phyloP scores from a whole-genome alignment of 2,888 invertebrate species.

The Villa cingulata region DNA sequence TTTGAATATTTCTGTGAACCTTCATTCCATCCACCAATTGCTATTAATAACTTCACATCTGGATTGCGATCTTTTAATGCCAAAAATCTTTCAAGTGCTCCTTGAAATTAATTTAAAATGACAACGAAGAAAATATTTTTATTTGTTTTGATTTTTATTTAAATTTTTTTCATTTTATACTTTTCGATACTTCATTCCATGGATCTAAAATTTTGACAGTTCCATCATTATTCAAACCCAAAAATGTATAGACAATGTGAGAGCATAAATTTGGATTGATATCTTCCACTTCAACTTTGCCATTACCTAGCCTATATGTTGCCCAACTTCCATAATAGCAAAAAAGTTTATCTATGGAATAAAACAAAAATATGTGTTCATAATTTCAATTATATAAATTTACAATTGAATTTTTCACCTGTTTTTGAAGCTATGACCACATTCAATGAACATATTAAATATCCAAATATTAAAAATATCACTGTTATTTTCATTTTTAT shows the following conservation, averaged over 20 bases:
- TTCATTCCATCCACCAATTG: conserved; percentile 47
- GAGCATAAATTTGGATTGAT: conserved; percentile 52
- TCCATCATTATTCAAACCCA: conserved; percentile 42
- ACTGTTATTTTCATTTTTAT: too few relatives aligned
- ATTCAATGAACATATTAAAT: too few relatives aligned
- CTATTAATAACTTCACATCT: conserved; percentile 36
- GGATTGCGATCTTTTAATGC: conserved; percentile 34
- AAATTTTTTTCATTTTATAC: too few relatives aligned
- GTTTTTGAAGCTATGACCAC: too few relatives aligned
- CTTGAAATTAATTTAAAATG: conserved; percentile 16
- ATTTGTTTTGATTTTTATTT: too few relatives aligned
- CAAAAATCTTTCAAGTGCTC: conserved; percentile 33
- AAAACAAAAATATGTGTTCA: too few relatives aligned
- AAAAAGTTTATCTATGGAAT: conserved; percentile 39
- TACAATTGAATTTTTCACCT: too few relatives aligned
- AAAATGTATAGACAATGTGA: conserved; percentile 54
- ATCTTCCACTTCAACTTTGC: conserved; percentile 45
- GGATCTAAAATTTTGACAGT: conserved; percentile 40
- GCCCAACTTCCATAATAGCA: conserved; percentile 64
- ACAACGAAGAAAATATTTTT: neutral
- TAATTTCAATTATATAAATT: too few relatives aligned
- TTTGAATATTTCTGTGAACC: conserved; percentile 37
- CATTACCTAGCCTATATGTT: conserved; percentile 44
- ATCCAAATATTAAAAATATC: too few relatives aligned
- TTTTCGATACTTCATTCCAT: conserved; percentile 36